A percentile compares a stretch with the other conserved stretches of the same genome.
These are phyloP conservation scores for Gadopsis marmoratus DNA, from an alignment of 2,797 vertebrate species.

Conservation along the genomic window DNA sequence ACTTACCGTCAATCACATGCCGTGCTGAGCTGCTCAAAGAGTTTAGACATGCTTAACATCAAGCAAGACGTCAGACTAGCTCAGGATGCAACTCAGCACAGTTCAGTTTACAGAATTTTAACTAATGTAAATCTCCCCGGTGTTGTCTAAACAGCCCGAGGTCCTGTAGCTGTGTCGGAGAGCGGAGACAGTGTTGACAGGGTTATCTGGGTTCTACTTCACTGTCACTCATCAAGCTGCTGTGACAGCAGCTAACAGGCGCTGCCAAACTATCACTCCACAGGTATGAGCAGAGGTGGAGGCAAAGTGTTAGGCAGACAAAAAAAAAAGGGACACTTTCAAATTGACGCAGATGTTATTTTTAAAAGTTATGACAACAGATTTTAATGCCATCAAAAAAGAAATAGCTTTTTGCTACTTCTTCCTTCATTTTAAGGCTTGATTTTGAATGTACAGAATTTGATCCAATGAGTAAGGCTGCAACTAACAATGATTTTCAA, in stretches of 20 bases:
- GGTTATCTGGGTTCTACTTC: slow-evolving; percentile 70
- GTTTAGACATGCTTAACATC: slow-evolving; percentile 3
- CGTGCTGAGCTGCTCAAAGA: slow-evolving; percentile 20
- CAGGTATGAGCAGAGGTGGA: slow-evolving; percentile 49
- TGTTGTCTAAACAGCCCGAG: slow-evolving; percentile 60
- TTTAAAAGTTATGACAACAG: slow-evolving; percentile 22
- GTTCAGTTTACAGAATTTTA: slow-evolving; percentile 63
- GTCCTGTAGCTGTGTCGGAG: slow-evolving; percentile 51
- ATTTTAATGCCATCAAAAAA: slow-evolving; percentile 9
- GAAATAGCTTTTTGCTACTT: not conserved
- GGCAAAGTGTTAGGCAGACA: slow-evolving; percentile 19
- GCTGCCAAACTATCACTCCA: slow-evolving; percentile 56
- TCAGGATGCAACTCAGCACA: slow-evolving; percentile 40
- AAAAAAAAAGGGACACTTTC: slow-evolving; percentile 24
- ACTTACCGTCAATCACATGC: slow-evolving; percentile 32
- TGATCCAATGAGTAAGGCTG: not conserved
- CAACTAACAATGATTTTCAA: not conserved
- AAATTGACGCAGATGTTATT: slow-evolving; percentile 31
- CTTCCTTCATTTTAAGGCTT: slow-evolving; percentile 5
- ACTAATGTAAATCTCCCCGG: slow-evolving; percentile 54
- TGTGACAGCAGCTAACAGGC: slow-evolving; percentile 69
- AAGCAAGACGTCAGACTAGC: slow-evolving; percentile 18
- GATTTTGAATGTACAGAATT: not conserved
- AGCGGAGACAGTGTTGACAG: slow-evolving; percentile 57
- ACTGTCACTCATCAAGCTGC: slow-evolving; percentile 67